Conservation (phyloP, 2,113 vertebrate species). For the Excalfactoria chinensis region DNA sequence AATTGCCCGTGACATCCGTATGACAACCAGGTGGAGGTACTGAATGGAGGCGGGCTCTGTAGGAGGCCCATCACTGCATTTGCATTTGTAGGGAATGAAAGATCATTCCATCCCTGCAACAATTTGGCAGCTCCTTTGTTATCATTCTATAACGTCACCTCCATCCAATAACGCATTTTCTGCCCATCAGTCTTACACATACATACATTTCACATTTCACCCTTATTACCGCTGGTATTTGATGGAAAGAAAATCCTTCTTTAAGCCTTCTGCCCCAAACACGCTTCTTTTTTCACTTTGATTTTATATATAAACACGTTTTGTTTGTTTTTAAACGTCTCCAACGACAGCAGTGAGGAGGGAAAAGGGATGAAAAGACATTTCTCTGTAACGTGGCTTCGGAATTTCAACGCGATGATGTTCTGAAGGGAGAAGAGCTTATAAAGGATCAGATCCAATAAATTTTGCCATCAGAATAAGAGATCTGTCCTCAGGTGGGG, state of each 20-base stretch:
- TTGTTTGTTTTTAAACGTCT: neutral
- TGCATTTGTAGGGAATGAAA: neutral
- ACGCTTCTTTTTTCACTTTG: neutral
- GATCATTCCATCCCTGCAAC: neutral
- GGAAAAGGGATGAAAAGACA: neutral
- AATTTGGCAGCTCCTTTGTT: neutral
- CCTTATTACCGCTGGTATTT: neutral
- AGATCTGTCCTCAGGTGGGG: slow-evolving; percentile 43
- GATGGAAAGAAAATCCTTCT: neutral
- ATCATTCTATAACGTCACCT: neutral
- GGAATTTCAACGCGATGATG: slow-evolving; percentile 49
- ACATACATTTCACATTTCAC: neutral
- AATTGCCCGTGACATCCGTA: neutral
- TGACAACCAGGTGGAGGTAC: neutral
- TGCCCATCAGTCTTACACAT: neutral
- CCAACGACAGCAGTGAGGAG: neutral
- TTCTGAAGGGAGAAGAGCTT: slow-evolving; percentile 52
- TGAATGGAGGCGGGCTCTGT: neutral
- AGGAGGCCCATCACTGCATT: neutral
- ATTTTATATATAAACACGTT: neutral
- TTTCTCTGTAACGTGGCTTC: slow-evolving; percentile 13
- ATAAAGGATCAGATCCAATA: slow-evolving; percentile 63
- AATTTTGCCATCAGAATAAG: slow-evolving; percentile 68
- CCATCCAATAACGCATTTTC: neutral
- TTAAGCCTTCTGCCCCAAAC: neutral